Evolutionary conservation across 2,113 vertebrate genomes (phyloP).

Genomic region (Uria aalge): DNA sequence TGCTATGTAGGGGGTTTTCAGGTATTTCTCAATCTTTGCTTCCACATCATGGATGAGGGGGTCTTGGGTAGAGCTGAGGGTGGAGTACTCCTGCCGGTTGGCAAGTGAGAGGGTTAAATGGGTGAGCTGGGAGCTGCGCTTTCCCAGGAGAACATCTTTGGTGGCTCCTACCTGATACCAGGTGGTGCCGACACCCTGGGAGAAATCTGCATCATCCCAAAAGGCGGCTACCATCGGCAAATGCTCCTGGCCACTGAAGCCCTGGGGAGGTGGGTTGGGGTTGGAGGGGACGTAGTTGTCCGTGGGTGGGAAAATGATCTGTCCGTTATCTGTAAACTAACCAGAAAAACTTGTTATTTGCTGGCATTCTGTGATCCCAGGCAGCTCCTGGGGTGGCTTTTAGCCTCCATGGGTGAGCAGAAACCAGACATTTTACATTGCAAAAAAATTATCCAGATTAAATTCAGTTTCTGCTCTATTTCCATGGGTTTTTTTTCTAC

Average conservation of each 20-base stretch:
- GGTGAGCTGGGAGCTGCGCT: neutral
- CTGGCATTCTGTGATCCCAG: neutral
- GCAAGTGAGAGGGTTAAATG: neutral
- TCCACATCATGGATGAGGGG: slow-evolving; percentile 36
- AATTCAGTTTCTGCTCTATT: neutral
- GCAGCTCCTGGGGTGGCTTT: neutral
- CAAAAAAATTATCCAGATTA: neutral
- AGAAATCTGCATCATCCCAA: slow-evolving; percentile 80
- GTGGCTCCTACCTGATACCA: slow-evolving; percentile 71
- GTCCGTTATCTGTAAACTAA: slow-evolving; percentile 82
- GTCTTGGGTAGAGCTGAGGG: neutral
- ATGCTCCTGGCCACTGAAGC: slow-evolving; percentile 40
- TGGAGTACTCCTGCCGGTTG: slow-evolving; percentile 55
- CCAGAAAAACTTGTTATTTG: neutral
- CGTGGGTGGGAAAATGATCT: slow-evolving; percentile 75
- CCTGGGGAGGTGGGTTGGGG: slow-evolving; percentile 56
- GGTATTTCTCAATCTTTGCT: slow-evolving; percentile 51
- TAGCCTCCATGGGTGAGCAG: neutral
- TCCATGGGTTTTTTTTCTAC: neutral
- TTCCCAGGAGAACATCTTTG: neutral
- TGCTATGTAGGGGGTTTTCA: slow-evolving; percentile 49
- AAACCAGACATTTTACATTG: neutral
- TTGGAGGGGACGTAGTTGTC: slow-evolving; percentile 49
- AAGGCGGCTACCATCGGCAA: slow-evolving; percentile 72
- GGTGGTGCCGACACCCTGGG: slow-evolving; percentile 47